These are phyloP conservation scores for Aethina tumida DNA, from an alignment of 1,140 invertebrate genomes.

Conservation along the genomic window DNA sequence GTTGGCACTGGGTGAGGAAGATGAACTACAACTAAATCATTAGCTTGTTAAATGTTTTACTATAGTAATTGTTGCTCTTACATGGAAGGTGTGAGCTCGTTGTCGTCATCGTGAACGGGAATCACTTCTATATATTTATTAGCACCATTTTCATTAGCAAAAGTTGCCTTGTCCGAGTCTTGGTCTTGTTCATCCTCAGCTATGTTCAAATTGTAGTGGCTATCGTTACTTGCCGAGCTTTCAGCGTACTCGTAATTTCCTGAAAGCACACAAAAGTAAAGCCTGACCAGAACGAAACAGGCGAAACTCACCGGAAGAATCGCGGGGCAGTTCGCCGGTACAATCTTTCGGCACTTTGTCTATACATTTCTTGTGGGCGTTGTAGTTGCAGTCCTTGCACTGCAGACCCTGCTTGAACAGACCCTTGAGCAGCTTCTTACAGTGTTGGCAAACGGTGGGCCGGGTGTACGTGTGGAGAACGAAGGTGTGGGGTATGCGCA, in stretches of 20 bases:
- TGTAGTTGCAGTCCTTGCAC: slow-evolving; percentile 97
- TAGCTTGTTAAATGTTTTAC: background rate
- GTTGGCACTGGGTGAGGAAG: slow-evolving; percentile 83
- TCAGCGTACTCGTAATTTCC: slow-evolving; percentile 51
- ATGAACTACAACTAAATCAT: slow-evolving; percentile 39
- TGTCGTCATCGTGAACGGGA: slow-evolving; percentile 34
- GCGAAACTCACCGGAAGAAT: slow-evolving; percentile 38
- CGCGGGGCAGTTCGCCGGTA: slow-evolving; percentile 65
- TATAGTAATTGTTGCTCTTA: slow-evolving; percentile 10
- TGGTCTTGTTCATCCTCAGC: slow-evolving; percentile 61
- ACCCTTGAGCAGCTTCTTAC: slow-evolving; percentile 90
- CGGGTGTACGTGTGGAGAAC: slow-evolving; percentile 87
- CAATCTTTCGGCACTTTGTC: slow-evolving; percentile 93
- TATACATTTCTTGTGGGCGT: slow-evolving; percentile 95
- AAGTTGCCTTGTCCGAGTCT: slow-evolving; percentile 28
- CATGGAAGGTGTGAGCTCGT: slow-evolving; percentile 32
- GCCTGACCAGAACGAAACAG: background rate
- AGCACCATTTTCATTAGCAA: slow-evolving; percentile 22
- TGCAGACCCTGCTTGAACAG: slow-evolving; percentile 95
- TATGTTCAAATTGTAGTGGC: slow-evolving; percentile 38
- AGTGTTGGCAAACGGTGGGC: slow-evolving; percentile 91
- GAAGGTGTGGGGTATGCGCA: slow-evolving; percentile 88
- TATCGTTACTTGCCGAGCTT: slow-evolving; percentile 53
- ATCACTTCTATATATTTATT: slow-evolving; percentile 31
- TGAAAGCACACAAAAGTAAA: slow-evolving; percentile 22